Evolutionary conservation across 30 jellyfish, hydroid and myxozoan genomes (phyloP), one percentile per base, ranked within the genome.

Genomic region (Catostylus mosaicus): DNA sequence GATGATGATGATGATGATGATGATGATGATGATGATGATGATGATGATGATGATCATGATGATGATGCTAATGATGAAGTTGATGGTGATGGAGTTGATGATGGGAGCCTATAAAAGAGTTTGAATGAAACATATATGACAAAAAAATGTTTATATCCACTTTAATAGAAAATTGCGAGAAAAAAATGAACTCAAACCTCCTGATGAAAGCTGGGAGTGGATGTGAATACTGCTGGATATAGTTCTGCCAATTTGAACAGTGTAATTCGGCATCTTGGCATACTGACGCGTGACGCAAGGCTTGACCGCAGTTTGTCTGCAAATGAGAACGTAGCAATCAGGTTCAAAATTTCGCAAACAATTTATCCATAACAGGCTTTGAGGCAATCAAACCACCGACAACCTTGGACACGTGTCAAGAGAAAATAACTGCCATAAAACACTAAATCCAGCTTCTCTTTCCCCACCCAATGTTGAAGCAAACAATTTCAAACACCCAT

Each of bases 231-330:
- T 30, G 48, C 27, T 78, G 81, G 3, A 66, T 78, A 12, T 63
- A 20, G 59, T 16, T 64, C n/a, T 63, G 70, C 89, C 89, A 78
- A 4, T 50, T 48, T 27, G 68, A 31, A 57, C 89, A 78, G 67
- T 63, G 73, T 12, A 64, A 30, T 63, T 78, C 89, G 0, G 89
- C 89, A 46, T 63, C 26, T 31, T 61, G 54, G 61, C 89, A 78
- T 29, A 62, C 81, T 2, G 64, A 43, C 10, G 80, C 80, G 27
- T 32, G 80, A 16, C 59, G n/a, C 40, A 36, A n/a, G 34, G 80
- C 59, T 18, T 68, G 66, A 1, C 31, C 64, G 24, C 80, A 34
- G 27, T 46, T 24, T 20, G 66, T 46, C 80, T 68, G n/a, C 34
- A 68, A 16, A 59, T 2, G 63, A 50, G 20, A 0, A 50, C 2